Conservation (phyloP, 2,888 invertebrate genomes). For the Drosophila paramelanica region DNA sequence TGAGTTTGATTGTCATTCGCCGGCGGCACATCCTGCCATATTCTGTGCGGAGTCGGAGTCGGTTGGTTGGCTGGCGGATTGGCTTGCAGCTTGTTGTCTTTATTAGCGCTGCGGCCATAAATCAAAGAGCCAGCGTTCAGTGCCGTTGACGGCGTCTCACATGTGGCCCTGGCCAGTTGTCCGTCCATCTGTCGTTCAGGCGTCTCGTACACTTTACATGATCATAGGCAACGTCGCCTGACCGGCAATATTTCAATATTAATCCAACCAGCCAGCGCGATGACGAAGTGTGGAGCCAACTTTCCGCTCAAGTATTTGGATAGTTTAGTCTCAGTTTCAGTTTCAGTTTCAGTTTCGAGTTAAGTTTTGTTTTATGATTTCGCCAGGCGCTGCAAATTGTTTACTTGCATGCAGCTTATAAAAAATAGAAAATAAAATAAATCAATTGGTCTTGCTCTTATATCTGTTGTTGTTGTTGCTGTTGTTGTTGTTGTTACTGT, state of each 20-base stretch:
- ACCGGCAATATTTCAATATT: constrained; percentile 81
- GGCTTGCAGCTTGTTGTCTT: constrained; percentile 78
- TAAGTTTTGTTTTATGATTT: constrained; percentile 24
- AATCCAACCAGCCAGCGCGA: constrained; percentile 82
- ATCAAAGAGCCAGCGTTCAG: constrained; percentile 73
- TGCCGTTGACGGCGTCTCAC: constrained; percentile 61
- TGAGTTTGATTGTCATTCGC: constrained; percentile 51
- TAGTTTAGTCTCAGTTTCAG: constrained; percentile 53
- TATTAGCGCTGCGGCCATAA: constrained; percentile 71
- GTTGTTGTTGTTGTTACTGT: constrained; percentile 19
- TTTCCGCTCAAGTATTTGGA: constrained; percentile 72
- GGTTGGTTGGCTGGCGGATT: constrained; percentile 20
- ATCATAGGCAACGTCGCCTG: constrained; percentile 57
- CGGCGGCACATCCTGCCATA: constrained; percentile 70
- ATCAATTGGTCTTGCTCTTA: constrained; percentile 74
- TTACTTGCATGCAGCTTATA: constrained; percentile 54
- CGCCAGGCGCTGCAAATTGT: constrained; percentile 54
- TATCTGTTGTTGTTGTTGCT: constrained; percentile 12
- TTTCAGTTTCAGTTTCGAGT: constrained; percentile 24
- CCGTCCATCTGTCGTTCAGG: constrained; percentile 15
- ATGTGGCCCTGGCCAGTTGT: constrained; percentile 68
- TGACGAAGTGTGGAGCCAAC: constrained; percentile 75
- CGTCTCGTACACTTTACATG: constrained; percentile 63
- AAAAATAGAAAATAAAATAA: constrained; percentile 76
- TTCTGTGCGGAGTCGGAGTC: constrained; percentile 10